phyloP scores from a whole-genome alignment of 1,140 invertebrate genomes.

The Cecropterus lyciades region DNA sequence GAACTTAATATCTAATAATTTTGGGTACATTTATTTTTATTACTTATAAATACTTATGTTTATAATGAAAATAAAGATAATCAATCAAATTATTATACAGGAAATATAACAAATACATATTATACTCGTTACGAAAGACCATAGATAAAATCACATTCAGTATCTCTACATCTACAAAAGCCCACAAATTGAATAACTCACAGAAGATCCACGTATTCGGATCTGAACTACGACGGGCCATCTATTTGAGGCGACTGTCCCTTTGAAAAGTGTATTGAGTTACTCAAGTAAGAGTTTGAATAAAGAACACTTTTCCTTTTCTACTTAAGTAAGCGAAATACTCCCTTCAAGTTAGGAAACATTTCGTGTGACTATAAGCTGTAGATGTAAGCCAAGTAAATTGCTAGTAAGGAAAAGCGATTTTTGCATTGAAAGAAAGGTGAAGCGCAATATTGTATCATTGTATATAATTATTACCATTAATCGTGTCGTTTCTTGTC shows the following conservation, averaged over 20 bases:
- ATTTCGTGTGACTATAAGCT: constrained; percentile 2
- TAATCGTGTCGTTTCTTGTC: too few species aligned
- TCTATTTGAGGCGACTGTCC: constrained; percentile 70
- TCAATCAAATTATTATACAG: too few species aligned
- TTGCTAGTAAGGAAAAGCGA: neutral
- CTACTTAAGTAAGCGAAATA: constrained; percentile 13
- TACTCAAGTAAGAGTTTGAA: constrained; percentile 49
- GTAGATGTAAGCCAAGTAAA: neutral
- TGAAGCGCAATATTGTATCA: too few species aligned
- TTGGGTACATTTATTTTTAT: too few species aligned
- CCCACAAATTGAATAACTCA: constrained; percentile 78
- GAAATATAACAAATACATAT: neutral
- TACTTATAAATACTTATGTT: too few species aligned
- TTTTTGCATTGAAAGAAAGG: neutral
- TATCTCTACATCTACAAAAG: constrained; percentile 45
- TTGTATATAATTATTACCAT: too few species aligned
- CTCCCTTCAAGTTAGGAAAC: neutral
- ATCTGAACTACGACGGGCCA: constrained; percentile 66
- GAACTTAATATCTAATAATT: too few species aligned
- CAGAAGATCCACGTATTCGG: constrained; percentile 73
- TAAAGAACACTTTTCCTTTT: constrained; percentile 29
- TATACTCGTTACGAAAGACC: neutral
- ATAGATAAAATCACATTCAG: constrained; percentile 38
- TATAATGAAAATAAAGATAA: too few species aligned
- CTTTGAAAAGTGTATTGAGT: constrained; percentile 66